phyloP scores from a whole-genome alignment of 2,888 invertebrate species.

The Xanthorhoe designata region DNA sequence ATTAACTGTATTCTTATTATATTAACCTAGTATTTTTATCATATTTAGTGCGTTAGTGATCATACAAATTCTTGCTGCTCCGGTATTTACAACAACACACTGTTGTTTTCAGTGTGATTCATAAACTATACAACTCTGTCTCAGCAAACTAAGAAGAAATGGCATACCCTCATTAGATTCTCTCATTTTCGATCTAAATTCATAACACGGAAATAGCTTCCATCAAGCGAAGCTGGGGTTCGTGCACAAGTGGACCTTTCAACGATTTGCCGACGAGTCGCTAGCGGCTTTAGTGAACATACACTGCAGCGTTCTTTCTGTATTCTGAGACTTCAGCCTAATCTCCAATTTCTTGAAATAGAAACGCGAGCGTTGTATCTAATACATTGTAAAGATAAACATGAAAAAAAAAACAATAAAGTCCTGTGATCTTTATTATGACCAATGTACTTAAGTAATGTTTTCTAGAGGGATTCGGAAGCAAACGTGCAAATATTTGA shows the following conservation, averaged over 20 bases:
- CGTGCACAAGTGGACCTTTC: constrained; percentile 53
- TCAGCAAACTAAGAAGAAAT: not conserved
- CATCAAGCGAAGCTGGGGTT: constrained; percentile 31
- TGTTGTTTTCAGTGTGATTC: not conserved
- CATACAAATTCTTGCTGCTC: not conserved
- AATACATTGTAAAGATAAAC: constrained; percentile 9
- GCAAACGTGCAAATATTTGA: constrained; percentile 82
- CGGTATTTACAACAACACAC: not conserved
- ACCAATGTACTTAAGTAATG: constrained; percentile 51
- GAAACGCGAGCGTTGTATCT: constrained; percentile 18
- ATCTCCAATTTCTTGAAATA: constrained; percentile 28
- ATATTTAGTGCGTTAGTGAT: not conserved
- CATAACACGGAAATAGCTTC: constrained; percentile 2
- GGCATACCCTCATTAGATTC: not conserved
- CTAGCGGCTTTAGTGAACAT: constrained; percentile 19
- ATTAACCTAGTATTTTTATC: not conserved
- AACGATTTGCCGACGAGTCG: constrained; percentile 36
- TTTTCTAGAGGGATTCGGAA: constrained; percentile 64
- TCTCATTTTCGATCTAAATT: not conserved
- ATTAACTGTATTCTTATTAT: too few relatives aligned
- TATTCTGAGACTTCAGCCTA: constrained; percentile 22
- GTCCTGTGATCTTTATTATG: constrained; percentile 51
- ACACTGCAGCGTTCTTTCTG: too few relatives aligned
- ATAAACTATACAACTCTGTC: not conserved
- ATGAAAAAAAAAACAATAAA: constrained; percentile 15